phyloP scores from a whole-genome alignment of 2,113 vertebrate genomes.

The Pseudopipra pipra region DNA sequence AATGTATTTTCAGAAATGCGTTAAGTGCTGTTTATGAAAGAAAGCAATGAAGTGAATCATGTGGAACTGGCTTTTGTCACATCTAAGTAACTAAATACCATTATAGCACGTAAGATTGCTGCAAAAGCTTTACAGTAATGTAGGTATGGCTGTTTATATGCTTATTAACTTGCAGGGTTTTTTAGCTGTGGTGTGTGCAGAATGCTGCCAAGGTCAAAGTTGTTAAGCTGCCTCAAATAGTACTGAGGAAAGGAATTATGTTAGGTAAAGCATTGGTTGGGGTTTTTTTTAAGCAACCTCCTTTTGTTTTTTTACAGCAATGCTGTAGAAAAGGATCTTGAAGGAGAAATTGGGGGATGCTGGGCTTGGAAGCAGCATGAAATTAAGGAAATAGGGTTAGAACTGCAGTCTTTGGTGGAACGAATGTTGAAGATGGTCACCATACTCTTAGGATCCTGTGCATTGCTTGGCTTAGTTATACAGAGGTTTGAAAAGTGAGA shows the following conservation, averaged over 20 bases:
- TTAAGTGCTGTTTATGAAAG: not conserved
- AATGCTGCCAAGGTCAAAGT: not conserved
- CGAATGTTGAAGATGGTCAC: not conserved
- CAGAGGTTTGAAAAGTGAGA: constrained; percentile 14
- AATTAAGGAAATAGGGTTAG: not conserved
- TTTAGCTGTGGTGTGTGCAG: not conserved
- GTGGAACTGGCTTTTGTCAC: constrained; percentile 16
- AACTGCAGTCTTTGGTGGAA: not conserved
- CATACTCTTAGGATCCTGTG: not conserved
- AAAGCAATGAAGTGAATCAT: not conserved
- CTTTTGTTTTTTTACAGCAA: not conserved
- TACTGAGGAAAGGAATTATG: not conserved
- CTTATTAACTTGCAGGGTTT: not conserved
- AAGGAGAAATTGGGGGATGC: not conserved
- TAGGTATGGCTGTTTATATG: not conserved
- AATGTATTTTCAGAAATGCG: not conserved
- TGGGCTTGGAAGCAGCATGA: not conserved
- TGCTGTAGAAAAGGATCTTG: not conserved
- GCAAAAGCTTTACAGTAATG: not conserved
- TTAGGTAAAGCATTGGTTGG: not conserved
- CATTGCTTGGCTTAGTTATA: not conserved
- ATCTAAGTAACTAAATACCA: not conserved
- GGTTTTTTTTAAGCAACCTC: not conserved
- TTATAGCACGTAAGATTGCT: not conserved
- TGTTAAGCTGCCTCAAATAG: not conserved